Base-by-base conservation (phyloP, 2,888 invertebrate genomes). In the Flexamia atlantica region DNA sequence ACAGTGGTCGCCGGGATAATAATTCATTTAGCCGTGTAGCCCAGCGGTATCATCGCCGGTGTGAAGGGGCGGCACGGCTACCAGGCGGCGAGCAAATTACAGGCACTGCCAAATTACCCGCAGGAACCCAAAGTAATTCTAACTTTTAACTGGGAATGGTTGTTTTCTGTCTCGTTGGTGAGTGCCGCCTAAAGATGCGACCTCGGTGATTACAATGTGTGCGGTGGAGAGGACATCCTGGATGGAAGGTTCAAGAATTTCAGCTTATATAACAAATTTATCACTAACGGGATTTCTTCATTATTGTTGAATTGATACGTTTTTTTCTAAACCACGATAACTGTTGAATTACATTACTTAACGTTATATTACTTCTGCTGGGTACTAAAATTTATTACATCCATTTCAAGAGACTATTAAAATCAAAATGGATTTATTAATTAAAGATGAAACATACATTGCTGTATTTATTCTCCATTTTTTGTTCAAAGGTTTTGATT, bases 61-160 rank as follows among this genome's bases (percentile, higher is more conserved):
- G 76, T 76, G 76, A 76, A 76, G 74, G 76, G 76, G 76, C 50
- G 50, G 76, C 25, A 5, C 46, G 50, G 76, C 81, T 81, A 81
- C 81, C 81, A 81, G 81, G 40, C 81, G 81, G 81, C 68, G 68
- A 20, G 42, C 28, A 46, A 60, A 81, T 81, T 81, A 81, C 81
- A 81, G 81, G 30, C 81, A 42, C 42, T 42, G 81, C 40, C 81
- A 64, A 81, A 81, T 68, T 81, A 68, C 42, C 68, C 68, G 60
- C 28, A 64, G 81, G 81, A 68, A 81, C 68, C 81, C 81, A 81
- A 81, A 81, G 81, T 81, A 81, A 81, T 81, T 81, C 81, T 81
- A 81, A 81, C 81, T 81, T 81, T 81, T 81, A 81, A 81, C 81
- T 81, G 68, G 81, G 68, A 81, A 81, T 81, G 64, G 81, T 81